Percentiles rank a stretch among this genome's conserved stretches.
phyloP scores from a whole-genome alignment of 1,140 invertebrate genomes.

The Archivesica marissinica region DNA sequence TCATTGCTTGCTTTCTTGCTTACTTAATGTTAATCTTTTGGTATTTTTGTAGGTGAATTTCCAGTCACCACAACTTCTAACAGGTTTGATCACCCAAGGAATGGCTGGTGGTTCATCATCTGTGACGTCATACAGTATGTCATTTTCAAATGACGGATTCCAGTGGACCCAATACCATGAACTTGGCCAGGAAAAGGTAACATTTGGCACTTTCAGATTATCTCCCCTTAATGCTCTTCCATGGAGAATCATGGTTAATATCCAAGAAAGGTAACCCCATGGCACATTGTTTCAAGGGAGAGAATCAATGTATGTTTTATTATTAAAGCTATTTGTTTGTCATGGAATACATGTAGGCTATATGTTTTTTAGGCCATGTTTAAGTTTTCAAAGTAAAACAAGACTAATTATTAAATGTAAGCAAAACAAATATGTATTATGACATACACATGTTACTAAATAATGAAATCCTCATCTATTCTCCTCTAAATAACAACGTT shows the following conservation, averaged over 20 bases:
- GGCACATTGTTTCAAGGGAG: neutral
- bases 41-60: slow-evolving; percentile 88
- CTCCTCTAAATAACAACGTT: too few species aligned
- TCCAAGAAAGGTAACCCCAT: neutral
- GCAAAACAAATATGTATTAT: too few species aligned
- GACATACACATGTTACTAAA: too few species aligned
- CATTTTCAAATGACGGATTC: slow-evolving; percentile 89
- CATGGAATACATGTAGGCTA: too few species aligned
- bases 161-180: slow-evolving; percentile 88
- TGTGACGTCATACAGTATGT: slow-evolving; percentile 89
- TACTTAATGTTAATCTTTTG: neutral
- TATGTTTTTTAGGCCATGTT: too few species aligned
- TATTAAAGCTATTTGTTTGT: too few species aligned
- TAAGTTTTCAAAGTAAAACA: too few species aligned
- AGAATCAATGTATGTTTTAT: too few species aligned
- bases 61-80: slow-evolving; percentile 89
- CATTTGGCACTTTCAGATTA: too few species aligned
- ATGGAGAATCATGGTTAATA: neutral
- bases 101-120: slow-evolving; percentile 83
- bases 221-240: neutral
- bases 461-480: too few species aligned
- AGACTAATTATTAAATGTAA: too few species aligned
- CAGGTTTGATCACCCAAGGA: slow-evolving; percentile 89
- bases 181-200: slow-evolving; percentile 84
- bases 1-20: neutral